Percentiles rank a stretch among this genome's conserved stretches.
Evolutionary conservation across 2,888 invertebrate species (phyloP).

Genomic region (Hedychridium roseum): DNA sequence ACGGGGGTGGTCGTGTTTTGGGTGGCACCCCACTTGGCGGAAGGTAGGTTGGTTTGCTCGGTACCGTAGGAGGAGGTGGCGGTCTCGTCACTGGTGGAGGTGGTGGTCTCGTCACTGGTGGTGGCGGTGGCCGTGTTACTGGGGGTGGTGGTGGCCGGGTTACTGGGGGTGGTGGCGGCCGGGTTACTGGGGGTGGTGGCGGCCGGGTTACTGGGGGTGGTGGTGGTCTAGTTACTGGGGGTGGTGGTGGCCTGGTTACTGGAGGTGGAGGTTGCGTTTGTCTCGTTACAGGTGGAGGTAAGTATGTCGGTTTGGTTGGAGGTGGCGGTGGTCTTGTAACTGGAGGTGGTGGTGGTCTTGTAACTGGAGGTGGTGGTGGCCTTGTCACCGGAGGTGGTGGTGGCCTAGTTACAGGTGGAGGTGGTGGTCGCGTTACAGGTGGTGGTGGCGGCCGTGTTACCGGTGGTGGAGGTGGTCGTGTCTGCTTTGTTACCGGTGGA

Average conservation of each 20-base stretch:
- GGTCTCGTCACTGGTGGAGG: conserved; percentile 4
- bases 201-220: conserved; percentile 12
- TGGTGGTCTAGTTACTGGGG: conserved; percentile 10
- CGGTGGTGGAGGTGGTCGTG: conserved; percentile 15
- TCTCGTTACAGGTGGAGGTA: conserved; percentile 7
- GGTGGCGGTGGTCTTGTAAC: conserved; percentile 16
- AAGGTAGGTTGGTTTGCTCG: conserved; percentile 4
- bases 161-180: conserved; percentile 10
- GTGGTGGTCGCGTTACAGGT: conserved; percentile 37
- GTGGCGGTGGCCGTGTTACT: conserved; percentile 14
- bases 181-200: conserved; percentile 6
- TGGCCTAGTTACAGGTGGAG: conserved; percentile 35
- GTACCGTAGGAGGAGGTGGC: conserved; percentile 12
- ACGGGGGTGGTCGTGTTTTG: conserved; percentile 50
- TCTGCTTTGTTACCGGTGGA: conserved; percentile 12
- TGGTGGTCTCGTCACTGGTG: conserved; percentile 7
- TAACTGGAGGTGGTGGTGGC: conserved; percentile 4
- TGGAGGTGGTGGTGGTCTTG: conserved; percentile 5
- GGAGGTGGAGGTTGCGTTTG: conserved; percentile 9
- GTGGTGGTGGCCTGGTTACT: conserved; percentile 13
- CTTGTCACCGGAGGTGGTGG: conserved; percentile 8
- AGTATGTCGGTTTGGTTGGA: conserved; percentile 9
- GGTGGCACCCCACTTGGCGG: conserved; percentile 18
- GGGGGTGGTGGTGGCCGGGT: conserved; percentile 14
- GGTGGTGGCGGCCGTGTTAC: conserved; percentile 37